Base-by-base conservation (phyloP, 2,113 vertebrate species). In the Pycnonotus jocosus region DNA sequence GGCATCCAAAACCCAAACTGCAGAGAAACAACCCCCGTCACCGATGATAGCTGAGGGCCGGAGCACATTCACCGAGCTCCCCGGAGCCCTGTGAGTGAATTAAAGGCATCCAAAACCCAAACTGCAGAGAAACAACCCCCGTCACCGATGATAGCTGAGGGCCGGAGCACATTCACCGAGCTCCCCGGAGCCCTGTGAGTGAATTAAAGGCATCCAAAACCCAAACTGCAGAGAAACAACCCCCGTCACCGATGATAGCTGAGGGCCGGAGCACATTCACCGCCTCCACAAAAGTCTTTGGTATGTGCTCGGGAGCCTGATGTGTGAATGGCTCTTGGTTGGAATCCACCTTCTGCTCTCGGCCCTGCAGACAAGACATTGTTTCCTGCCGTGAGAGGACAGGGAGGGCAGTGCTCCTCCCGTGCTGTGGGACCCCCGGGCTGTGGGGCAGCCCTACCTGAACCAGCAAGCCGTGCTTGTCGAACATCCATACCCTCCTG, bases 401-500 rank as follows among this genome's bases (percentile, higher is more conserved):
- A 6, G 0, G 2, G 44, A 30, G 7, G 57, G 23, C 54, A 23
- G 7, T 1, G 33, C 3, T 9, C 42, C 5, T n/a, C 9, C 47
- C 2, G 25, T 2, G 7, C 1, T 2, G 13, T 1, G 53, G 15
- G 22, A 6, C 4, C 53, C 6, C 33, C 54, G 28, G 47, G 54
- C 0, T n/a, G 2, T 1, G 35, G 3, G 0, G 13, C 18, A 15
- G 3, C 27, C 96, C 96, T 96, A 99, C 99, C 99, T 99, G 98
- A 44, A 98, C 93, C 71, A 99, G 96, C 54, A 99, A 97, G 15
- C 99, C 99, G 1, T 98, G 84, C 90, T 99, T 99, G 96, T 99
- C 99, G 74, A 98, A 99, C 99, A 99, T 99, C 99, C 99, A 99
- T 91, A 99, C 98, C 51, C 98, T 99, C 44, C 97, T 78, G 48